Percentiles rank a stretch among this genome's conserved stretches.
phyloP scores from a whole-genome alignment of 2,888 invertebrate genomes.

The Trilocha varians region DNA sequence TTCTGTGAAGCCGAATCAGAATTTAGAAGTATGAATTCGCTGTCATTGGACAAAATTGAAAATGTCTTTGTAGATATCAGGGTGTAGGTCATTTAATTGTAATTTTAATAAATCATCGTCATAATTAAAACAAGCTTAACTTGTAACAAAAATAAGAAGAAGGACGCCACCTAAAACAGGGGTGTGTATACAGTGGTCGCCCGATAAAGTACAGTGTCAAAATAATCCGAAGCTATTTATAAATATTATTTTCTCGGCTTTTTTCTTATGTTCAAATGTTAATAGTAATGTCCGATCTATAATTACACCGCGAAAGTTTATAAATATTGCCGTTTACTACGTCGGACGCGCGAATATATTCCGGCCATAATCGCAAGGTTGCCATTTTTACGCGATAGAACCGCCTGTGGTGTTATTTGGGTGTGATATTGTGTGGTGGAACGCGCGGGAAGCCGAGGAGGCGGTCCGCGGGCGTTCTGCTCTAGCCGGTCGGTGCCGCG shows the following conservation, averaged over 20 bases:
- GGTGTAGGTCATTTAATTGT: slow-evolving; percentile 71
- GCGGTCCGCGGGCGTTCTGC: slow-evolving; percentile 9
- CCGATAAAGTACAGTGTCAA: slow-evolving; percentile 72
- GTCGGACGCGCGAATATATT: slow-evolving; percentile 54
- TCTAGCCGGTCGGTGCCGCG: slow-evolving; percentile 27
- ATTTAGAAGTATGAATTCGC: no score
- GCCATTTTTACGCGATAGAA: slow-evolving; percentile 68
- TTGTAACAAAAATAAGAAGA: slow-evolving; percentile 55
- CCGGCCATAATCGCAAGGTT: slow-evolving; percentile 60
- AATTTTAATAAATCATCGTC: slow-evolving; percentile 58
- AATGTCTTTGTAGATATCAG: slow-evolving; percentile 73
- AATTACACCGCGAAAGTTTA: slow-evolving; percentile 71
- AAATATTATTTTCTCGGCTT: slow-evolving; percentile 74
- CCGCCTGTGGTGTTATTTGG: slow-evolving; percentile 54
- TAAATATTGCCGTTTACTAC: slow-evolving; percentile 69
- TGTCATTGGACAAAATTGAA: slow-evolving; percentile 71
- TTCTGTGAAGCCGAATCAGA: no score
- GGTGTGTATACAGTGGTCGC: slow-evolving; percentile 71
- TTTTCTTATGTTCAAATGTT: slow-evolving; percentile 72
- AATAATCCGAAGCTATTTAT: slow-evolving; percentile 74
- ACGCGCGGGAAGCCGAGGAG: slow-evolving; percentile 16
- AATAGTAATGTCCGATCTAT: slow-evolving; percentile 72
- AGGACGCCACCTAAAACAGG: slow-evolving; percentile 66
- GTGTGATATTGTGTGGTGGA: slow-evolving; percentile 32
- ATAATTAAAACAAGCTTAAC: slow-evolving; percentile 56